Evolutionary conservation across 1,140 invertebrate genomes (phyloP).

Genomic region (honey bee (Apis mellifera)): DNA sequence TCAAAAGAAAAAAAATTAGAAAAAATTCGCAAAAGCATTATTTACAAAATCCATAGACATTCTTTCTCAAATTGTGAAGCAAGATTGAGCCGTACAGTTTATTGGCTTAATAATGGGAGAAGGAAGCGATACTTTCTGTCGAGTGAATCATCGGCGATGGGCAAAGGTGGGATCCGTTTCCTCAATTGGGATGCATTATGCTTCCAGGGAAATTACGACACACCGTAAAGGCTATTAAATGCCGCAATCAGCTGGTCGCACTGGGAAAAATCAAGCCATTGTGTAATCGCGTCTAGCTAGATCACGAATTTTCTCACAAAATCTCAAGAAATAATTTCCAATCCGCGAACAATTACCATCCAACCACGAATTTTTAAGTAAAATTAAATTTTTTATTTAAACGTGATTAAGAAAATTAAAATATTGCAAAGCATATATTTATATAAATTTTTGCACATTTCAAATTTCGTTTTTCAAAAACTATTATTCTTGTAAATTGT

Average conservation of each 20-base stretch:
- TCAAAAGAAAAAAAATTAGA: too few species aligned
- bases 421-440: too few species aligned
- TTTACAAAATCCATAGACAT: not conserved
- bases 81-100: slow-evolving; percentile 2
- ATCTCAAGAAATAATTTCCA: not conserved
- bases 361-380: too few species aligned
- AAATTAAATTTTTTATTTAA: too few species aligned
- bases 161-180: slow-evolving; percentile 58
- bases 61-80: not conserved
- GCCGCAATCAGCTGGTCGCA: slow-evolving; percentile 39
- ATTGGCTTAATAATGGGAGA: slow-evolving; percentile 36
- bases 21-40: not conserved
- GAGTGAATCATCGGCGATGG: slow-evolving; percentile 54
- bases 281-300: slow-evolving; percentile 20
- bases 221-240: slow-evolving; percentile 40
- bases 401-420: too few species aligned
- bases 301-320: not conserved
- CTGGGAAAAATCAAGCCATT: slow-evolving; percentile 39
- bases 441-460: too few species aligned
- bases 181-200: slow-evolving; percentile 48
- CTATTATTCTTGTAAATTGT: too few species aligned
- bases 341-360: not conserved
- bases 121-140: slow-evolving; percentile 35
- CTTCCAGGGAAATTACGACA: slow-evolving; percentile 57
- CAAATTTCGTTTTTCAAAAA: too few species aligned